Conservation (phyloP, 2,797 vertebrate species). For the Paratrypauchen microcephalus region DNA sequence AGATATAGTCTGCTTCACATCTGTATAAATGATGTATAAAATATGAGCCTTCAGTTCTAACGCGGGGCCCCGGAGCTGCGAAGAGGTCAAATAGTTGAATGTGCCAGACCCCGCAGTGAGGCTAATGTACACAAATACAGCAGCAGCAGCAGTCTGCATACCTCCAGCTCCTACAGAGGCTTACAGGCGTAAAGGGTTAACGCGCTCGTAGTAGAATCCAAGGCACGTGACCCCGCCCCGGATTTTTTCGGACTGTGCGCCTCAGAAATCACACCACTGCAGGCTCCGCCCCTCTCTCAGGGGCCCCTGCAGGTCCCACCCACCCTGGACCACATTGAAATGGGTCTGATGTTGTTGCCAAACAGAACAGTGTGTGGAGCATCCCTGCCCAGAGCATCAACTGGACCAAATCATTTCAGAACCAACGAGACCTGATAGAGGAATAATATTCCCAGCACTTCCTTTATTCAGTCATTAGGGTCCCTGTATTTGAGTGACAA, state of each 20-base stretch:
- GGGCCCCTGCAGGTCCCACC: conserved; percentile 54
- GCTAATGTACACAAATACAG: neutral
- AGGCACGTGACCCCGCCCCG: conserved; percentile 49
- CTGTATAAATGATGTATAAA: neutral
- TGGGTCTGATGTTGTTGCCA: conserved; percentile 68
- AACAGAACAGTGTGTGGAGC: conserved; percentile 52
- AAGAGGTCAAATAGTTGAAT: neutral
- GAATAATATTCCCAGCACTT: neutral
- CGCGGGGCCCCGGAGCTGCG: neutral
- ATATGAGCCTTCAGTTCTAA: neutral
- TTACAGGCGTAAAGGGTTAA: conserved; percentile 52
- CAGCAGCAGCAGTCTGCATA: neutral
- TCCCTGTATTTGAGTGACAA: neutral
- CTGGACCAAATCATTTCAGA: conserved; percentile 24
- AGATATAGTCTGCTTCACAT: neutral
- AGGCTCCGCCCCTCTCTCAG: conserved; percentile 39
- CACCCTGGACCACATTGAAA: conserved; percentile 72
- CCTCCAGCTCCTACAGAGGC: neutral
- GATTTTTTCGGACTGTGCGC: conserved; percentile 50
- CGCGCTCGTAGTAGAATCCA: conserved; percentile 41
- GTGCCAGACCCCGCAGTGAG: neutral
- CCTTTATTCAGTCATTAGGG: neutral
- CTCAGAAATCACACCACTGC: conserved; percentile 78
- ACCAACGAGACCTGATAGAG: neutral
- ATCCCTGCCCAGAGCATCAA: conserved; percentile 25